Base-by-base conservation (phyloP, 2,113 vertebrate genomes). In the Piaya cayana region DNA sequence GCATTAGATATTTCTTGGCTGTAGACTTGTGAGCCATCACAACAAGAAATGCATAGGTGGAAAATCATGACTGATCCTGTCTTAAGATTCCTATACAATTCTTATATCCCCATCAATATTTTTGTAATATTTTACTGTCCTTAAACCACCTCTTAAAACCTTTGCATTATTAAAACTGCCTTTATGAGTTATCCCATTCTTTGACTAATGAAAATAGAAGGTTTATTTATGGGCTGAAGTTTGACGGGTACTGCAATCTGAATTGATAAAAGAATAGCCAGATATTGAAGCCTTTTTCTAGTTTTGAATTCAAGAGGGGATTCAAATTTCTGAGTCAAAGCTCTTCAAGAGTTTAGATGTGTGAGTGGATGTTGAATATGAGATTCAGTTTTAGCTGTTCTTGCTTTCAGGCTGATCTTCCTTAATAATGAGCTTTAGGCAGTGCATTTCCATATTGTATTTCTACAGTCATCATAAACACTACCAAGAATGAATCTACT, bases 401-500 rank as follows among this genome's bases (percentile, higher is more conserved):
- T 75, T 68, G 52, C 65, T 81, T 94, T 86, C 71, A 90, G n/a
- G 42, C 49, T 89, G 47, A 70, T 80, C 53, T 83, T 92, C 52
- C n/a, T 75, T 78, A 43, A 45, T 81, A 69, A 36, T 62, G 49
- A 84, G 23, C 43, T 71, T 56, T 64, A 89, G 50, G 32, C 53
- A 95, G n/a, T 30, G 29, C 34, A 62, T 88, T 95, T 93, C 47
- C 55, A 30, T 82, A 50, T 45, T 52, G 37, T 86, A 82, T 91
- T 95, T 78, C 76, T 83, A 26, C 68, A 92, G 39, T 60, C 69
- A 68, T 47, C 87, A 78, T 39, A 91, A 93, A 68, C 71, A 32
- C 64, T 56, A 64, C 88, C 88, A 96, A 94, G 89, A 95, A 95
- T 93, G 92, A 97, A 70, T 85, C 90, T 97, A 21, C 90, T 96